Base-by-base conservation (phyloP, 2,888 invertebrate genomes). In the Chorisops tibialis region DNA sequence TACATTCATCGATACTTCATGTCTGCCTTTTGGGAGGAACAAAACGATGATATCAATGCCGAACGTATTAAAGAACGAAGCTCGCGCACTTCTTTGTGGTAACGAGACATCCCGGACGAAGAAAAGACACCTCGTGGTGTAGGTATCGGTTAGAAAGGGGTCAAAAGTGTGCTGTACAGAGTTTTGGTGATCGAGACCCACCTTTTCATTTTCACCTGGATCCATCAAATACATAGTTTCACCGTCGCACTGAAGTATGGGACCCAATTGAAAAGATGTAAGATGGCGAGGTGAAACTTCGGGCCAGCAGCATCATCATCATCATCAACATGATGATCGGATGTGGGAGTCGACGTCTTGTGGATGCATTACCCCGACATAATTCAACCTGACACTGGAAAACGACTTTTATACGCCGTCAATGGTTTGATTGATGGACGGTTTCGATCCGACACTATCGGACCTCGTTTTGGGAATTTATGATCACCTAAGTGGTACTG, bases 381-480 rank as follows among this genome's bases (percentile, higher is more conserved):
- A 16, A 56, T 56, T 45, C 56, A 30, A 24, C 45, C 35, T 56
- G 56, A 56, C 56, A 43, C 45, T 30, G 56, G 56, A 43, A 30
- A 43, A 56, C 43, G 43, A 43, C 30, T 56, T 56, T 30, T 43
- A 56, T 45, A 43, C 56, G 24, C 50, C 63, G 50, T 63, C 63
- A 63, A 63, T 63, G 56, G 63, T 18, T 56, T 63, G 63, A 63
- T 63, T 63, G 63, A 63, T 63, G 63, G 59, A 63, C 61, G 50
- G 60, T 45, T 45, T 52, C 48, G 39, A 60, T 30, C 9, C 37
- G 52, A 63, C 59, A 50, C 49, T 56, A 45, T 18, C 43, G 19
- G 18, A 45, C 56, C 22, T 24, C 56, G 22, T 35, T 35, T 56
- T 45, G 56, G 61, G 52, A 61, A 59, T 64, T 64, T 64, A 64